These are phyloP conservation scores for Tyrannus savana DNA, from an alignment of 2,113 vertebrate species.

Conservation along the genomic window DNA sequence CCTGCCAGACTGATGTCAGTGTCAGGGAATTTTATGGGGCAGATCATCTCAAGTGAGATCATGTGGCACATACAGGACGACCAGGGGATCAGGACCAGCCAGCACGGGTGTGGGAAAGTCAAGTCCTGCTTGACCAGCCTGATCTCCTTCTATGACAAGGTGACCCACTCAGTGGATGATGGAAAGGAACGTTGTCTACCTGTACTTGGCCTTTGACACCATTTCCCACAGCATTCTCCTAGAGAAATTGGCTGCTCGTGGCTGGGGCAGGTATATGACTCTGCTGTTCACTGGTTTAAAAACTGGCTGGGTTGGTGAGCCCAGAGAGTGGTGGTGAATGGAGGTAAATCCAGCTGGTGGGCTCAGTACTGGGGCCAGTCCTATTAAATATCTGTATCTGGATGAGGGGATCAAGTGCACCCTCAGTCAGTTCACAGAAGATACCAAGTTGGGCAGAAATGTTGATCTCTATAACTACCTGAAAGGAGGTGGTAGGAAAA, in stretches of 20 bases:
- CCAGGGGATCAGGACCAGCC: not conserved
- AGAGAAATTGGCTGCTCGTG: not conserved
- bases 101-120: not conserved
- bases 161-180: not conserved
- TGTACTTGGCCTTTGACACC: not conserved
- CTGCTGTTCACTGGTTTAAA: not conserved
- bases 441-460: not conserved
- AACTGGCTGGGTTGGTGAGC: not conserved
- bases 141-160: not conserved
- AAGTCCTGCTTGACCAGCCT: not conserved
- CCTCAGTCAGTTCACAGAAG: not conserved
- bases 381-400: not conserved
- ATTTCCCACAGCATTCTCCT: not conserved
- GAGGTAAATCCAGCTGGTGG: not conserved
- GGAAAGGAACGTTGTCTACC: not conserved
- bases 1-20: not conserved
- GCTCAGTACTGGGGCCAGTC: not conserved
- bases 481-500: not conserved
- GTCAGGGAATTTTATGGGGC: not conserved
- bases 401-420: not conserved
- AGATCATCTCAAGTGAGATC: not conserved
- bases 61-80: not conserved
- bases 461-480: not conserved
- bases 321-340: not conserved
- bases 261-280: not conserved